Evolutionary conservation across 2,888 invertebrate species (phyloP), one percentile per base, ranked within the genome.

Genomic region (Drosophila neotestacea): DNA sequence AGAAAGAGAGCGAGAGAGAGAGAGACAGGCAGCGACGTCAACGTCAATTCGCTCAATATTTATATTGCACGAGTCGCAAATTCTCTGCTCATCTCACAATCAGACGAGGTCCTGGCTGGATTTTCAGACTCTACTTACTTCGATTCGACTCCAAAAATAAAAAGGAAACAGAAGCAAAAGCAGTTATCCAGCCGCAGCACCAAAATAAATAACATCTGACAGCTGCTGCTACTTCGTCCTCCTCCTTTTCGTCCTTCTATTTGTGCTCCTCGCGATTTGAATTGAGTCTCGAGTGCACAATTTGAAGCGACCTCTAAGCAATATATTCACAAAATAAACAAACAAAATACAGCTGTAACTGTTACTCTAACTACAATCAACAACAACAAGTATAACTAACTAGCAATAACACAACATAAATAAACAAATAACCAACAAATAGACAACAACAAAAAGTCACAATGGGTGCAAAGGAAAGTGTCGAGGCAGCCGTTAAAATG

Each of bases 401-500:
- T 59, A 67, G 38, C 64, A 63, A 59, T 54, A 41, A 54, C 16
- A 41, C 41, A 61, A 67, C 38, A 48, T 42, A 41, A 42, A 55
- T 13, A 44, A 54, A 36, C 47, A 46, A 73, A 66, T 55, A 68
- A 70, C 55, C 62, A 56, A 67, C 62, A 7, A 34, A 41, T 16
- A 16, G 16, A 27, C 34, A 39, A 51, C 34, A 56, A 50, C 16
- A 59, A 50, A 60, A 60, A 34, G 64, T 67, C 73, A 70, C 70
- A 71, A 96, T 96, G 96, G 96, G 96, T 93, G 96, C 96, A 93
- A 96, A 96, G 94, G 95, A 95, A 93, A 96, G 96, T 94, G 96
- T 96, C 93, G 96, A 96, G 93, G 95, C 95, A 92, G 91, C 91
- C 79, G 95, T 95, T 92, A 96, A 96, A 94, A 95, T 95, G 94